Conservation (phyloP, 2,888 invertebrate genomes). For the Zaprionus bogoriensis region DNA sequence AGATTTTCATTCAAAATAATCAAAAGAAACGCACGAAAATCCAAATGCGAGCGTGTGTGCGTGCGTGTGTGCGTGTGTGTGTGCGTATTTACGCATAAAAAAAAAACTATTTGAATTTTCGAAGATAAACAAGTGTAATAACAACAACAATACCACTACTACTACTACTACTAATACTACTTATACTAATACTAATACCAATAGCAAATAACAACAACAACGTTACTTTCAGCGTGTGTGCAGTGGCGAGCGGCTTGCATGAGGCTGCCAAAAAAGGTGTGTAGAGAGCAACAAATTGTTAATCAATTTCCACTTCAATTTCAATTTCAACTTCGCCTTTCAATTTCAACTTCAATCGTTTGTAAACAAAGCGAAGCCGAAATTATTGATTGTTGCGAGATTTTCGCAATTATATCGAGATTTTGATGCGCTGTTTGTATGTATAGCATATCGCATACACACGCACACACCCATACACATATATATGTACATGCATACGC, state of each 20-base stretch:
- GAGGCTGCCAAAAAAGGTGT: constrained; percentile 74
- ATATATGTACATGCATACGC: constrained; percentile 16
- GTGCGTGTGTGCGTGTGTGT: constrained; percentile 14
- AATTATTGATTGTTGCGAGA: constrained; percentile 41
- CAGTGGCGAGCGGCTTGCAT: constrained; percentile 66
- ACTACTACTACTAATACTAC: too few relatives aligned
- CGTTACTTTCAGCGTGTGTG: constrained; percentile 41
- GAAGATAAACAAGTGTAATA: constrained; percentile 18
- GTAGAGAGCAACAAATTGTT: constrained; percentile 41
- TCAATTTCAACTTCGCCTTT: background rate
- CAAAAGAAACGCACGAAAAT: constrained; percentile 7
- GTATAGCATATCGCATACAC: constrained; percentile 40
- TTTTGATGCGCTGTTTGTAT: constrained; percentile 38
- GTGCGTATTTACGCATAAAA: too few relatives aligned
- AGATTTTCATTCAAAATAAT: constrained; percentile 36
- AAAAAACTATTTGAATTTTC: constrained; percentile 22
- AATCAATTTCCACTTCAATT: background rate
- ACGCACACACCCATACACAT: constrained; percentile 16
- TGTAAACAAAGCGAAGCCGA: background rate
- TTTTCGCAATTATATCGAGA: constrained; percentile 34
- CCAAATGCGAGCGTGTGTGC: constrained; percentile 5
- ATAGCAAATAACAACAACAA: constrained; percentile 19
- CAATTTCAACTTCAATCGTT: constrained; percentile 4
- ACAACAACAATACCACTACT: constrained; percentile 7
- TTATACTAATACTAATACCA: too few relatives aligned